Conservation (phyloP, 2,113 vertebrate species). For the Zosterops lateralis region DNA sequence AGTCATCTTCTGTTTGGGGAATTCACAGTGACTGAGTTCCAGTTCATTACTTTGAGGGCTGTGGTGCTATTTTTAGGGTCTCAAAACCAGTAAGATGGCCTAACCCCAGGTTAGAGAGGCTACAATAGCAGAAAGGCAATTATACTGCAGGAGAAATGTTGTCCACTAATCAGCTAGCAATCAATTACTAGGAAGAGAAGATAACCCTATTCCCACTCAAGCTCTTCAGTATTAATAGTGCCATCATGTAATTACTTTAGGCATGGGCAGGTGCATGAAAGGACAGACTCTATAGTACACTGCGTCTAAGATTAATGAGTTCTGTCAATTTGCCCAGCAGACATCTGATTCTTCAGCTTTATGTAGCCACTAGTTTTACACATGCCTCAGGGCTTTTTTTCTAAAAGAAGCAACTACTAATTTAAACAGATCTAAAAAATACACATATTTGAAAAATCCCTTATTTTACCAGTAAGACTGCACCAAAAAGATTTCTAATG, state of each 20-base stretch:
- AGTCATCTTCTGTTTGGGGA: conserved; percentile 68
- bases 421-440: conserved; percentile 68
- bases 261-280: conserved; percentile 82
- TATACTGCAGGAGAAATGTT: conserved; percentile 79
- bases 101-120: conserved; percentile 72
- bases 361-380: conserved; percentile 75
- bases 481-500: conserved; percentile 26
- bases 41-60: conserved; percentile 76
- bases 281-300: conserved; percentile 78
- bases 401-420: conserved; percentile 62
- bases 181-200: conserved; percentile 82
- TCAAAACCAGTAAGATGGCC: conserved; percentile 66
- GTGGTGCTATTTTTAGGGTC: conserved; percentile 61
- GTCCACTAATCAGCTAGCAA: conserved; percentile 85
- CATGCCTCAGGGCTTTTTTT: conserved; percentile 52
- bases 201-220: conserved; percentile 79
- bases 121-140: conserved; percentile 80
- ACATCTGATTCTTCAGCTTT: conserved; percentile 82
- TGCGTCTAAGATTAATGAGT: conserved; percentile 85
- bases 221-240: conserved; percentile 83
- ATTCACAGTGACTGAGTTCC: conserved; percentile 69
- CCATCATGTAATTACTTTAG: conserved; percentile 84
- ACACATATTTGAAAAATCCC: not conserved
- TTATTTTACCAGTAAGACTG: conserved; percentile 50
- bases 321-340: conserved; percentile 84